phyloP scores from a whole-genome alignment of 2,113 vertebrate genomes.

The Psophia crepitans region DNA sequence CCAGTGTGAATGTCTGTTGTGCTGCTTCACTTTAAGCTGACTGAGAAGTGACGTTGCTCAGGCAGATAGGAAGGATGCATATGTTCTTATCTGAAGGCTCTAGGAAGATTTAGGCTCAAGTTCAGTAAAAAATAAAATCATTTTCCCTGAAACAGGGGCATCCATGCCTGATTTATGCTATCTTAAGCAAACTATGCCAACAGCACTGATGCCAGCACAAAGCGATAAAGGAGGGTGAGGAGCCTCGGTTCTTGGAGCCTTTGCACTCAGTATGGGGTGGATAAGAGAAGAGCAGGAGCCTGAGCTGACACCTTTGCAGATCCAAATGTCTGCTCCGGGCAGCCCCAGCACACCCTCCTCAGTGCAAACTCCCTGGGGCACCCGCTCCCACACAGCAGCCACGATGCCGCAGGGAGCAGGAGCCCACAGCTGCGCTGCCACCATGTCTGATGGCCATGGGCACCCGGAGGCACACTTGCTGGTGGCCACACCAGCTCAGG shows the following conservation, averaged over 20 bases:
- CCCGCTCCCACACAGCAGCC: not conserved
- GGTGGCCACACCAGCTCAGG: not conserved
- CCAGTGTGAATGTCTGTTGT: not conserved
- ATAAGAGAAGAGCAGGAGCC: not conserved
- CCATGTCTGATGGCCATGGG: not conserved
- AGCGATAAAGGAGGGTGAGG: not conserved
- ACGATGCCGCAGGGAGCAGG: not conserved
- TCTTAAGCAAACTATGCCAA: slow-evolving; percentile 23
- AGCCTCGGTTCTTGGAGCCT: not conserved
- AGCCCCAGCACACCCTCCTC: not conserved
- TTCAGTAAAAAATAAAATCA: slow-evolving; percentile 2
- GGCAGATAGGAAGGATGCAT: not conserved
- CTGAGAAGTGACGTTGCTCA: not conserved
- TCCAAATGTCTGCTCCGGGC: not conserved
- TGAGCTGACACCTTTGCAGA: not conserved
- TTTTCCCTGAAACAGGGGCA: slow-evolving; percentile 3
- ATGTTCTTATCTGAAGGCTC: not conserved
- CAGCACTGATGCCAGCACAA: not conserved
- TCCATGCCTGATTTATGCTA: not conserved
- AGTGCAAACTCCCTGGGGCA: not conserved
- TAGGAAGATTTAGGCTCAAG: slow-evolving; percentile 25
- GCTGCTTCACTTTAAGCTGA: not conserved
- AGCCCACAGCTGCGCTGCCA: not conserved
- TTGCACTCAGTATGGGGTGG: not conserved
- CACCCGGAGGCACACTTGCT: not conserved